Conservation (phyloP, 2,113 vertebrate genomes). For the Panthera leo region DNA sequence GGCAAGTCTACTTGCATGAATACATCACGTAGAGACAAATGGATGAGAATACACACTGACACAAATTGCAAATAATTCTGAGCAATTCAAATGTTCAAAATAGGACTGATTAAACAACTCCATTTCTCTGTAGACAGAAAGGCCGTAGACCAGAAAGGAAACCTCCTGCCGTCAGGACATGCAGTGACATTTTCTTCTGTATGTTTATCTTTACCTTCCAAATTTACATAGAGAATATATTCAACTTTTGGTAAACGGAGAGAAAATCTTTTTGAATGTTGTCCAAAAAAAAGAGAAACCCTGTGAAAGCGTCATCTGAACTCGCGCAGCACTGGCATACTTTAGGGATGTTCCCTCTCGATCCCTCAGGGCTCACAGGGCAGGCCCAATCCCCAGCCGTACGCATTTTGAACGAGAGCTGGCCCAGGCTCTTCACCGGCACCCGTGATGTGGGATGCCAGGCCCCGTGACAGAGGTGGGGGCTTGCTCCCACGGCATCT, state of each 20-base stretch:
- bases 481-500: neutral
- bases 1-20: neutral
- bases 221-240: neutral
- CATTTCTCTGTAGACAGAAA: neutral
- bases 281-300: neutral
- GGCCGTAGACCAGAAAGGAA: neutral
- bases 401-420: neutral
- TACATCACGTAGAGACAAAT: accelerated
- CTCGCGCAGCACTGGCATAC: neutral
- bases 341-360: accelerated
- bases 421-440: neutral
- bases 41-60: accelerated
- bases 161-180: neutral
- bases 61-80: too few species aligned
- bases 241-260: neutral
- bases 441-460: neutral
- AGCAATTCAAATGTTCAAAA: neutral
- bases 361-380: neutral
- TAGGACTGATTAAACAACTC: accelerated
- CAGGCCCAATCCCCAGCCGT: neutral
- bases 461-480: neutral
- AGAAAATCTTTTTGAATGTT: neutral
- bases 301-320: neutral
- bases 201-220: neutral
- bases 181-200: neutral